phyloP scores from a whole-genome alignment of 2,113 vertebrate genomes.

The Jaculus jaculus region DNA sequence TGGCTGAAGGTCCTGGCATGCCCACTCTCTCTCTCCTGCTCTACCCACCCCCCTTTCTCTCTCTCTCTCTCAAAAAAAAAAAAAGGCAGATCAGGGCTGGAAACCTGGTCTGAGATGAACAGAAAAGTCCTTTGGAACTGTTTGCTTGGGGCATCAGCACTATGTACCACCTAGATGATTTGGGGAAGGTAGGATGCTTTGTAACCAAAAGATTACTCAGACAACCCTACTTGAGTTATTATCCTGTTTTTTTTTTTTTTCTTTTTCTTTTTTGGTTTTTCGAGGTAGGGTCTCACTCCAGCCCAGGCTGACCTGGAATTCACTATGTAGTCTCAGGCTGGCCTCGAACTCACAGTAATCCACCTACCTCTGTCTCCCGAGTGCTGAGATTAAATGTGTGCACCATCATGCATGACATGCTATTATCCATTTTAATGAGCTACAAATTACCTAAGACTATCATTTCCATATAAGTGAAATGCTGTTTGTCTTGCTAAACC shows the following conservation, averaged over 20 bases:
- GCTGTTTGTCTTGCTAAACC: slow-evolving; percentile 21
- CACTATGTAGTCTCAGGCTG: no score
- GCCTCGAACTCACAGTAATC: no score
- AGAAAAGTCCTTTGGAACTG: not conserved
- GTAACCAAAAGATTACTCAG: not conserved
- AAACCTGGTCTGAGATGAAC: not conserved
- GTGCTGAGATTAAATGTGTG: no score
- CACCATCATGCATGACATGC: not conserved
- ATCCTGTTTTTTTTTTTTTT: no score
- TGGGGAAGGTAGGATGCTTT: not conserved
- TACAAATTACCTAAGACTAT: slow-evolving; percentile 6
- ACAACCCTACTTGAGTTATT: no score
- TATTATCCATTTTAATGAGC: slow-evolving; percentile 50
- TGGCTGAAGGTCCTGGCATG: no score
- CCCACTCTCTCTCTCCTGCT: no score
- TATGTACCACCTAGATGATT: not conserved
- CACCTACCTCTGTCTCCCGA: no score
- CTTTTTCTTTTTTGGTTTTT: no score
- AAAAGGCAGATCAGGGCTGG: not conserved
- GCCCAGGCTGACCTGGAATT: no score
- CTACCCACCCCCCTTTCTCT: no score
- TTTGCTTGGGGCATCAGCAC: not conserved
- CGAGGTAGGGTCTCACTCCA: no score
- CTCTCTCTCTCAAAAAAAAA: not conserved
- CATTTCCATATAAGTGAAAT: not conserved